Evolutionary conservation across 2,113 vertebrate genomes (phyloP).

Genomic region (Zootoca vivipara): DNA sequence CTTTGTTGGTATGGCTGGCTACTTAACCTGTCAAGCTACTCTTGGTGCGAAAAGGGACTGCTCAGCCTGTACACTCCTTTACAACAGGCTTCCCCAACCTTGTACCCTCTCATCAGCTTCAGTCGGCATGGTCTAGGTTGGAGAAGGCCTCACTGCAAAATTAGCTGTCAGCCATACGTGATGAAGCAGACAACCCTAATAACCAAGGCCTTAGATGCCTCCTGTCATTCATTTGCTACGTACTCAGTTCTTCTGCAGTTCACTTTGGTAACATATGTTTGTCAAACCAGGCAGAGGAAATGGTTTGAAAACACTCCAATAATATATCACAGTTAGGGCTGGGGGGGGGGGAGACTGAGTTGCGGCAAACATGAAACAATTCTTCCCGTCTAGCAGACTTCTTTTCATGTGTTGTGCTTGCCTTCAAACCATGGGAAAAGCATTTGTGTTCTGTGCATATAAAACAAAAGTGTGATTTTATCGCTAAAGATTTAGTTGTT

Average conservation of each 20-base stretch:
- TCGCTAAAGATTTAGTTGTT: slow-evolving; percentile 62
- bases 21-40: neutral
- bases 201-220: neutral
- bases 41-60: neutral
- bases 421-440: slow-evolving; percentile 58
- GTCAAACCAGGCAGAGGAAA: slow-evolving; percentile 19
- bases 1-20: neutral
- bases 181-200: neutral
- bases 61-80: neutral
- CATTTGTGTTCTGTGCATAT: slow-evolving; percentile 62
- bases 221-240: neutral
- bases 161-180: neutral
- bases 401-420: slow-evolving; percentile 56
- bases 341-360: slow-evolving; percentile 44
- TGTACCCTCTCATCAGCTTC: no score
- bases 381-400: slow-evolving; percentile 58
- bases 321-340: slow-evolving; percentile 46
- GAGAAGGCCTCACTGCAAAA: neutral
- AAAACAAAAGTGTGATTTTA: slow-evolving; percentile 63
- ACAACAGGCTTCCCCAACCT: no score
- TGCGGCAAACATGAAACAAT: slow-evolving; percentile 65
- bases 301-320: slow-evolving; percentile 27
- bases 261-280: slow-evolving; percentile 14
- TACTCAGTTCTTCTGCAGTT: slow-evolving; percentile 9
- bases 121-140: no score